phyloP scores from a whole-genome alignment of 2,797 vertebrate species.

The Dromococcyx pavoninus region DNA sequence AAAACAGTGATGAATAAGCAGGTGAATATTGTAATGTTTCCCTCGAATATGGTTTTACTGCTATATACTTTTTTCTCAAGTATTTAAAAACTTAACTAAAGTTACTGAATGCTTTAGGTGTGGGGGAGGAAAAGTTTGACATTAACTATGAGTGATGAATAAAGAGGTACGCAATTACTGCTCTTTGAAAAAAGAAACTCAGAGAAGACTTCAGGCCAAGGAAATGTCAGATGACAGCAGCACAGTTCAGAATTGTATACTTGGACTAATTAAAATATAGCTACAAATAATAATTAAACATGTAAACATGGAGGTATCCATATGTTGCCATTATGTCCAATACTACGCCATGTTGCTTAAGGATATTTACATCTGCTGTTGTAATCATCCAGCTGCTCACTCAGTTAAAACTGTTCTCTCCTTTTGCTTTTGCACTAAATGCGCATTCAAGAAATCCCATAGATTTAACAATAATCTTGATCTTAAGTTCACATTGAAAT shows the following conservation, averaged over 20 bases:
- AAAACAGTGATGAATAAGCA: slow-evolving; percentile 25
- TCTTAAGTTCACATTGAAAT: background rate
- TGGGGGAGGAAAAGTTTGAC: background rate
- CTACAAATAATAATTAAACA: background rate
- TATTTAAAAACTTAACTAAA: background rate
- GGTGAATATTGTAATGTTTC: background rate
- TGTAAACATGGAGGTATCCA: background rate
- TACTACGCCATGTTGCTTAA: background rate
- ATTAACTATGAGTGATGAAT: background rate
- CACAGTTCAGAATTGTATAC: background rate
- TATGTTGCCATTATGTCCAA: background rate
- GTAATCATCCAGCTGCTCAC: background rate
- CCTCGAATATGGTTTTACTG: background rate
- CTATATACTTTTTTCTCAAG: background rate
- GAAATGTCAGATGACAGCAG: background rate
- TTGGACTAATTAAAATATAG: background rate
- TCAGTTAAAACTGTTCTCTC: background rate
- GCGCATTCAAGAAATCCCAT: background rate
- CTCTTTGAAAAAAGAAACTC: background rate
- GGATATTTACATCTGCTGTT: background rate
- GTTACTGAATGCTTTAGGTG: background rate
- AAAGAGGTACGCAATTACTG: background rate
- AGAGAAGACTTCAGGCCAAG: background rate
- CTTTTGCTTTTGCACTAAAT: background rate
- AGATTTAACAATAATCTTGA: background rate